These are phyloP conservation scores for Cyanistes caeruleus DNA, from an alignment of 2,113 vertebrate species.

Conservation along the genomic window DNA sequence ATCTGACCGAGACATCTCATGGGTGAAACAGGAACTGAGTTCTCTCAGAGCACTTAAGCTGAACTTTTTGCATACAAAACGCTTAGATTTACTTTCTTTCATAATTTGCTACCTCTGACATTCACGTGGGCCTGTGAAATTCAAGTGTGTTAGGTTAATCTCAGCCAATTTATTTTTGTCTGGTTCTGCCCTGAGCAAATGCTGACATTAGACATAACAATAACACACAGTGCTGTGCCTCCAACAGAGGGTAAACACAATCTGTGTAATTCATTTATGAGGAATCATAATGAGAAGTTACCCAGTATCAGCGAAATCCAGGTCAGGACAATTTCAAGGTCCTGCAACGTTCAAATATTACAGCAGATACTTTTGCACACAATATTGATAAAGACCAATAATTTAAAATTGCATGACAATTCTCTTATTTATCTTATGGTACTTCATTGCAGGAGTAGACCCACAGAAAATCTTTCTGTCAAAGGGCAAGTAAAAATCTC, in stretches of 20 bases:
- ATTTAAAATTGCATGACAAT: neutral
- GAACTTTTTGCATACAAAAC: neutral
- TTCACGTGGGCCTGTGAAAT: neutral
- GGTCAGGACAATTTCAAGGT: slow-evolving; percentile 24
- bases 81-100: neutral
- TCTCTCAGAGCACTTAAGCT: neutral
- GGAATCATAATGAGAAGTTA: slow-evolving; percentile 15
- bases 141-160: neutral
- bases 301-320: neutral
- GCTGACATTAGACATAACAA: slow-evolving; percentile 35
- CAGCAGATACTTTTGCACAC: neutral
- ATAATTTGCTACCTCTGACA: neutral
- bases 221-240: slow-evolving; percentile 6
- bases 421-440: neutral
- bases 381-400: neutral
- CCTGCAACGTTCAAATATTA: neutral
- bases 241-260: slow-evolving; percentile 34
- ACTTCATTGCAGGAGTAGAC: neutral
- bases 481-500: neutral
- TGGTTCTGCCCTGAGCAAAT: slow-evolving; percentile 22
- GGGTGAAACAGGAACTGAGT: neutral
- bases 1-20: neutral
- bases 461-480: neutral
- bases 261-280: slow-evolving; percentile 26
- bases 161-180: slow-evolving; percentile 17